Conservation (phyloP, 2,797 vertebrate species). For the Fistularia commersonii region DNA sequence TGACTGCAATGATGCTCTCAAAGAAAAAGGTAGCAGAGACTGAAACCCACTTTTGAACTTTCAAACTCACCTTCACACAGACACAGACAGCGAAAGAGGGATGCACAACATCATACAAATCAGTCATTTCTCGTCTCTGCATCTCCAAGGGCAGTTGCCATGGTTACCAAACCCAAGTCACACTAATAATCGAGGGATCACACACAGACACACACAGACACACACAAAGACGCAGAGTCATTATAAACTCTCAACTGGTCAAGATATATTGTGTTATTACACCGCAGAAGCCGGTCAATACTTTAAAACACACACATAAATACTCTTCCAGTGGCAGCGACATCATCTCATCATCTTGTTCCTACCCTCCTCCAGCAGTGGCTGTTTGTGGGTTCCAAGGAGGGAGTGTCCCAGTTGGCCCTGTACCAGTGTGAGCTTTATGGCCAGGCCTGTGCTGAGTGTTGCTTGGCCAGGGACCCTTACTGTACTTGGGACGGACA, state of each 20-base stretch:
- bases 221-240: conserved; percentile 25
- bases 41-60: conserved; percentile 39
- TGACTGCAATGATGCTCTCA: conserved; percentile 79
- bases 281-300: too few relatives aligned
- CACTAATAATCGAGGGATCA: conserved; percentile 44
- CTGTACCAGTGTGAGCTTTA: conserved; percentile 86
- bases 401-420: conserved; percentile 81
- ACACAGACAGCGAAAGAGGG: neutral
- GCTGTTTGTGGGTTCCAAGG: conserved; percentile 77
- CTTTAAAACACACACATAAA: conserved; percentile 15
- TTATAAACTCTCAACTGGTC: too few relatives aligned
- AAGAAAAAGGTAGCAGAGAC: conserved; percentile 78
- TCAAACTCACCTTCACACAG: conserved; percentile 10
- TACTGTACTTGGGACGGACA: conserved; percentile 88
- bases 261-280: too few relatives aligned
- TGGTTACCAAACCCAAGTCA: conserved; percentile 62
- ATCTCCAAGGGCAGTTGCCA: conserved; percentile 71
- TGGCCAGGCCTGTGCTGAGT: conserved; percentile 82
- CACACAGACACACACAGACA: conserved; percentile 12
- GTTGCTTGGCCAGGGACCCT: conserved; percentile 85
- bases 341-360: neutral
- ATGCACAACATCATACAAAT: conserved; percentile 22
- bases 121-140: conserved; percentile 53
- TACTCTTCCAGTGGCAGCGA: conserved; percentile 31
- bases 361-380: conserved; percentile 60